phyloP scores from a whole-genome alignment of 2,888 invertebrate species.

The Meandrusa payeni region DNA sequence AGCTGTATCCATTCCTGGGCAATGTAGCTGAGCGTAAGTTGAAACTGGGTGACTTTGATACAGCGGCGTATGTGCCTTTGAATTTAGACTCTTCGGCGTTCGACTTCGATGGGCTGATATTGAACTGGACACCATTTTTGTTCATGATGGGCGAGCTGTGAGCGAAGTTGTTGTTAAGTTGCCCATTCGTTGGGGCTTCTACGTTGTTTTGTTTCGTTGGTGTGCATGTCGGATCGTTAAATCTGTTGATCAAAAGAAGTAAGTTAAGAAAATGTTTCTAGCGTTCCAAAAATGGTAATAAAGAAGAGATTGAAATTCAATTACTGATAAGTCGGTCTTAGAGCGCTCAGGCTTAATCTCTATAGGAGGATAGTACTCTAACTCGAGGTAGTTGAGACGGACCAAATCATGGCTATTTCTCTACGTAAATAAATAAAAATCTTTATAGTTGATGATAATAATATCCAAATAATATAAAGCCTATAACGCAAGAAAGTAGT shows the following conservation, averaged over 20 bases:
- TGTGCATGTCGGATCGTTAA: slow-evolving; percentile 83
- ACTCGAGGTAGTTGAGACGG: no score
- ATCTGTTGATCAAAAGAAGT: slow-evolving; percentile 55
- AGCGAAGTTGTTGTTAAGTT: slow-evolving; percentile 60
- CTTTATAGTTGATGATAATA: no score
- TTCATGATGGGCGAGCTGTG: slow-evolving; percentile 79
- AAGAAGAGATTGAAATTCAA: no score
- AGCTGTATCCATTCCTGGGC: slow-evolving; percentile 84
- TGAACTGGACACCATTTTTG: slow-evolving; percentile 79
- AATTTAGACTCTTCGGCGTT: slow-evolving; percentile 69
- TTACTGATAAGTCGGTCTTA: no score
- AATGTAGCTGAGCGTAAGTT: slow-evolving; percentile 84
- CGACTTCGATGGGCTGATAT: slow-evolving; percentile 68
- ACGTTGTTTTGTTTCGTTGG: slow-evolving; percentile 48
- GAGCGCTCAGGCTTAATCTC: no score
- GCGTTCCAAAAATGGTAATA: no score
- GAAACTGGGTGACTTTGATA: slow-evolving; percentile 72
- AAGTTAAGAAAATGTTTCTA: no score
- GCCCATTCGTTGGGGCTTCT: slow-evolving; percentile 51
- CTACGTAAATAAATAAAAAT: no score
- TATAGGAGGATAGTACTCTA: no score
- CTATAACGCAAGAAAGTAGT: no score
- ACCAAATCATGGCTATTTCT: no score
- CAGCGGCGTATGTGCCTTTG: slow-evolving; percentile 59
- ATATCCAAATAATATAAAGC: no score